Evolutionary conservation across 2,113 vertebrate genomes (phyloP), one percentile per base, ranked within the genome.

Genomic region (Pseudopipra pipra): DNA sequence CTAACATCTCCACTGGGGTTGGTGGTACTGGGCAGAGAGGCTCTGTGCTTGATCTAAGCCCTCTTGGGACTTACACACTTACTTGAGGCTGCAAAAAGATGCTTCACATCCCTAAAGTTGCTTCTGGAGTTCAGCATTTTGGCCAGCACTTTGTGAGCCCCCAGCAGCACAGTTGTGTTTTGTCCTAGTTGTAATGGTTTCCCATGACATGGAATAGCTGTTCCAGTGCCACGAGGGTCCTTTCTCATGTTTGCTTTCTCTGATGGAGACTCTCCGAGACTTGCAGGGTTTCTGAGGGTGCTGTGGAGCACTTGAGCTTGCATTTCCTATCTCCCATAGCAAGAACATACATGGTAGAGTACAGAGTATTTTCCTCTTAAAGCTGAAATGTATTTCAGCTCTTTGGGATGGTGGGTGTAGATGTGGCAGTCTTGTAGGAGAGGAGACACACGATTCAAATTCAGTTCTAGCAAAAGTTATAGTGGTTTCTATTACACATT

Each of bases 401-500:
- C 80, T 71, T 89, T 72, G 62, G 61, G 67, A 54, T 27, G 31
- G 46, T 66, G 51, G 9, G 8, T 90, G 65, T 90, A 61, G 61
- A 87, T 89, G 80, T 93, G 80, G 81, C 56, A 78, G 68, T 75
- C 52, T 35, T 12, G 30, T 14, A 56, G 52, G 37, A 81, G 46
- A 91, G 28, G 74, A 94, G 52, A 76, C 37, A 85, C 35, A 27
- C 0, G 10, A 92, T 70, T 90, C 52, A 75, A 79, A 79, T 85
- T 56, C 70, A 67, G 24, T 30, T 76, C 58, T 85, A 89, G 56
- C 28, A 89, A 70, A 95, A 92, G 31, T 68, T 95, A 37, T 68
- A 89, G 77, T 70, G 49, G 61, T 85, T 92, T 73, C 77, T 93
- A 8, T 91, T 89, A 75, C 70, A 67, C 87, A 94, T 94, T 94